Evolutionary conservation across 2,797 vertebrate species (phyloP), one percentile per base, ranked within the genome.

Genomic region (Steatocranus sp.): DNA sequence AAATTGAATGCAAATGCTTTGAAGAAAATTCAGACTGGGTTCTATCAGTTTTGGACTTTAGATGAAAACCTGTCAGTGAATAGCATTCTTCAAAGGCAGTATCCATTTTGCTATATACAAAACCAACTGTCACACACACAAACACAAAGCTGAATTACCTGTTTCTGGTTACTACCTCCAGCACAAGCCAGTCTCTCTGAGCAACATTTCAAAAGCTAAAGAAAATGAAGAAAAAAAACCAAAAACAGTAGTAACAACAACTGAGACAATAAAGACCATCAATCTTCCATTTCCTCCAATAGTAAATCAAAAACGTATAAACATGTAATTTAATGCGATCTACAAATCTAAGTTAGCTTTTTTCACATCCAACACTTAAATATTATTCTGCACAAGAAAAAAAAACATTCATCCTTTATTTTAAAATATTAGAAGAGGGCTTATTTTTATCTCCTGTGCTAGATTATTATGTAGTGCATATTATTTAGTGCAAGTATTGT

Each of bases 1-100:
- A 87, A 92, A 93, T 83, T 86, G 41, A 86, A 91, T 91, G 86
- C 80, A 85, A 93, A 91, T 86, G 86, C 78, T 82, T 73, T 30
- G n/a, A 43, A 81, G 80, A 75, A 51, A 51, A 84, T 79, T 84
- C 77, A 46, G 49, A 15, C 50, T 34, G 50, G 20, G 11, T 81
- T 86, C 56, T 75, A 66, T 88, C 82, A 76, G n/a, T n/a, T n/a
- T n/a, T n/a, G n/a, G n/a, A n/a, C n/a, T n/a, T n/a, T n/a, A n/a
- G n/a, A n/a, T n/a, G n/a, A n/a, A n/a, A n/a, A n/a, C n/a, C n/a
- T n/a, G n/a, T n/a, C 30, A 58, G 51, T 76, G 20, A 85, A 84
- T 75, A 82, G 63, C 61, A 58, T 63, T 78, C 20, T 80, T 68
- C 75, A 51, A 88, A 80, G 79, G 12, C 11, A 36, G 20, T 73